Conservation (phyloP, 2,113 vertebrate genomes). For the Apodemus speciosus region DNA sequence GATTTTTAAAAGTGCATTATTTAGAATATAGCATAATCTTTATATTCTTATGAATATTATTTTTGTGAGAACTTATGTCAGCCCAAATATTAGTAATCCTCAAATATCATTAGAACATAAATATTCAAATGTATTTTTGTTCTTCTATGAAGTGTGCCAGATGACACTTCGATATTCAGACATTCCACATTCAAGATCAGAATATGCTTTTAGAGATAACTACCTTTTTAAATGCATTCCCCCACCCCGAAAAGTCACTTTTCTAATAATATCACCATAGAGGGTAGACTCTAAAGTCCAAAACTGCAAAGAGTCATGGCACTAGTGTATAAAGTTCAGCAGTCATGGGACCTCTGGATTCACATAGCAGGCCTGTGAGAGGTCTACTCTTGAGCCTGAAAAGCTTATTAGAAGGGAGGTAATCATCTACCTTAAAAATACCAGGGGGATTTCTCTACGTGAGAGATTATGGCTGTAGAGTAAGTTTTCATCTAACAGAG, state of each 20-base stretch:
- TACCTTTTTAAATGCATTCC: background rate
- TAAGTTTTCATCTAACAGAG: slow-evolving; percentile 55
- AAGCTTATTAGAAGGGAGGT: background rate
- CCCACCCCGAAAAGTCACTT: background rate
- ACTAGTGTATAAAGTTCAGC: slow-evolving; percentile 40
- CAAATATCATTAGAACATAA: slow-evolving; percentile 11
- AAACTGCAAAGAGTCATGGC: slow-evolving; percentile 6
- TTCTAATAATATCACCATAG: slow-evolving; percentile 28
- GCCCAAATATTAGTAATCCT: background rate
- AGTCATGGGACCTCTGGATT: background rate
- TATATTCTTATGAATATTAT: background rate
- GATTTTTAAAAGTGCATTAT: slow-evolving; percentile 13
- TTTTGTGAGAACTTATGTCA: slow-evolving; percentile 5
- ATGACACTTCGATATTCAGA: background rate
- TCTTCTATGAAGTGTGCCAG: background rate
- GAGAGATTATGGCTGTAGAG: background rate
- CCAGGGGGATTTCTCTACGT: background rate
- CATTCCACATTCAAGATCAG: background rate
- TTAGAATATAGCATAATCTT: background rate
- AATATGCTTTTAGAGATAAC: background rate
- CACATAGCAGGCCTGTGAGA: background rate
- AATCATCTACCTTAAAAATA: slow-evolving; percentile 3
- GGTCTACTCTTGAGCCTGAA: background rate
- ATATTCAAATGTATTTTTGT: background rate
- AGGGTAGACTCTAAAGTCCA: slow-evolving; percentile 19